Base-by-base conservation (phyloP, 1,140 invertebrate species). In the Habropoda laboriosa region DNA sequence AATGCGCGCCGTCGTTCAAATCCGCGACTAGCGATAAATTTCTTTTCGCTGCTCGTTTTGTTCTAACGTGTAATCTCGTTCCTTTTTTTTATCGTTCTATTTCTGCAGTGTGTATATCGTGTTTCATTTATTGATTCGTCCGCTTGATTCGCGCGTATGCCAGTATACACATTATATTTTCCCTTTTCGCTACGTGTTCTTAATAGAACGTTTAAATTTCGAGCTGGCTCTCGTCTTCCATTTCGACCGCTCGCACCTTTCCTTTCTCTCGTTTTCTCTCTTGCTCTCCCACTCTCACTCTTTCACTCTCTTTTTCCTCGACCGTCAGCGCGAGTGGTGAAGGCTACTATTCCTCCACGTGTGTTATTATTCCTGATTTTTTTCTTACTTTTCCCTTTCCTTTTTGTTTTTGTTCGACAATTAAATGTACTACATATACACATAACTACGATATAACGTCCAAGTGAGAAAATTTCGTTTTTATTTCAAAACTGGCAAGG, bases 231-330 rank as follows among this genome's bases (percentile, higher is more conserved):
- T 53, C 49, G 45, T 38, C 18, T 58, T 38, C 42, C 55, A 80
- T 81, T 82, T 80, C 74, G 66, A 72, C 81, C 80, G 64, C 76
- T 78, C 79, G 70, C 63, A 61, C 74, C 55, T 66, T 67, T 66
- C 68, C 61, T 83, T 77, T 83, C 81, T 82, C 77, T 80, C 82
- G 70, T 80, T 78, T 78, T 82, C 81, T 87, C 86, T 84, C 79
- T 83, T 68, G 45, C 82, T 87, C 87, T 86, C 75, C 78, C 84
- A 85, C 74, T 79, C 42, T 57, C 75, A 64, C 6, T 73, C 38
- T 49, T 71, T 47, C 51, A 47, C 55, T 64, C 71, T 80, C 53
- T 72, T 60, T 49, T 57, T 51, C 73, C 47, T 71, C 79, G 77
- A 79, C 77, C 77, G 58, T 79, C 70, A 64, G 58, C 77, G 77